Percentiles rank a stretch among this genome's conserved stretches.
phyloP scores from a whole-genome alignment of 2,888 invertebrate species.

The Neoascia interrupta region DNA sequence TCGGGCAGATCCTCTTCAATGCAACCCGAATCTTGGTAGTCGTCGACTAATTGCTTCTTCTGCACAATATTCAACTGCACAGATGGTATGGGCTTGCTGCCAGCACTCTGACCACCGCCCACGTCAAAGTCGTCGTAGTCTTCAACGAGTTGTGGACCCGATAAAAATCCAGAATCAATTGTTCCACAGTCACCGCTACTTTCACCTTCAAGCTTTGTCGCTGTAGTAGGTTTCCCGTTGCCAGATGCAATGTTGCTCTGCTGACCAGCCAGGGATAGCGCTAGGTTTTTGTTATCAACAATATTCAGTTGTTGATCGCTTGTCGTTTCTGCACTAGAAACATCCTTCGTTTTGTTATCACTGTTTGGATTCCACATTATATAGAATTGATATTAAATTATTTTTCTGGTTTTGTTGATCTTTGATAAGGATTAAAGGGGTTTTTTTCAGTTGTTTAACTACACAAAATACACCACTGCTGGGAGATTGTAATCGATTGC shows the following conservation, averaged over 20 bases:
- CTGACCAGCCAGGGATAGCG: conserved; percentile 2
- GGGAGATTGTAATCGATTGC: conserved; percentile 21
- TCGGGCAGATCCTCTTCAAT: conserved; percentile 71
- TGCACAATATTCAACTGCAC: conserved; percentile 51
- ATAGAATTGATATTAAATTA: conserved; percentile 20
- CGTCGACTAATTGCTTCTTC: conserved; percentile 32
- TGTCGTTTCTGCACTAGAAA: conserved; percentile 48
- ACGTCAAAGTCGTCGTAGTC: conserved; percentile 70
- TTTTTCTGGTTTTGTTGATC: neutral
- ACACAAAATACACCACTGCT: conserved; percentile 9
- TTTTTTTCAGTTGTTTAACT: neutral
- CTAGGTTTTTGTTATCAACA: conserved; percentile 49
- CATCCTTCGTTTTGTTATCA: conserved; percentile 54
- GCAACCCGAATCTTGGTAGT: conserved; percentile 73
- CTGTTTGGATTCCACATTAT: conserved; percentile 66
- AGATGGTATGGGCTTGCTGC: conserved; percentile 32
- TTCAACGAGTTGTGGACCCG: conserved; percentile 77
- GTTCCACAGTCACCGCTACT: conserved; percentile 46
- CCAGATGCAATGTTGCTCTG: conserved; percentile 52
- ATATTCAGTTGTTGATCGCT: conserved; percentile 41
- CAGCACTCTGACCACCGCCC: conserved; percentile 14
- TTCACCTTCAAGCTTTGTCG: conserved; percentile 42
- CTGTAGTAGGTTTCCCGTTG: conserved; percentile 36
- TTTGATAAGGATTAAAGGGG: conserved; percentile 19
- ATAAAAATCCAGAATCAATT: conserved; percentile 80